Percentiles rank a stretch among this genome's conserved stretches.
phyloP scores from a whole-genome alignment of 2,888 invertebrate genomes.

The Eristalinus sepulchralis region DNA sequence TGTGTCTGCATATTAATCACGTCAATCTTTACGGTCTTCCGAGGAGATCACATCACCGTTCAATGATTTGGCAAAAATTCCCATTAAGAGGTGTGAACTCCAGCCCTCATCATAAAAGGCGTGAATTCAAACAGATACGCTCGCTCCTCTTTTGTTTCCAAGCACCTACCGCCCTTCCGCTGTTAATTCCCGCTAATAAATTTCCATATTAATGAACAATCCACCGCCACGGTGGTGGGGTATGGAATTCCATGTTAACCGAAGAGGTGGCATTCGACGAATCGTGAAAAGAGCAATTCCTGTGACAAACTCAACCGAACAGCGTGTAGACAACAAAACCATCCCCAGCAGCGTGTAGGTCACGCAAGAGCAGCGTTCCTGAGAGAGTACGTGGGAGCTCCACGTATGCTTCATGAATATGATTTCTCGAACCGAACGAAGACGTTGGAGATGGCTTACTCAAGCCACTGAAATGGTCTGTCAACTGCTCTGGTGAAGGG shows the following conservation, averaged over 20 bases:
- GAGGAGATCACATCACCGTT: neutral
- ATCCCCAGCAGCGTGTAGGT: neutral
- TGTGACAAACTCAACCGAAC: neutral
- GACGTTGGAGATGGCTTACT: neutral
- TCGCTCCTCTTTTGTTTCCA: neutral
- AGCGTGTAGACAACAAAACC: neutral
- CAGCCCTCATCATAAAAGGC: neutral
- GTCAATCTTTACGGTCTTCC: neutral
- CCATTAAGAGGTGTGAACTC: neutral
- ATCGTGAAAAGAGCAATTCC: neutral
- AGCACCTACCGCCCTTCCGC: neutral
- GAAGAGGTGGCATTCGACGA: neutral
- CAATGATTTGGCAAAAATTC: neutral
- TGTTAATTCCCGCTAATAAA: neutral
- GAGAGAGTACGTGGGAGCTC: neutral
- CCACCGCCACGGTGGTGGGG: neutral
- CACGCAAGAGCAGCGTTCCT: neutral
- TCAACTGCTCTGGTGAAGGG: neutral
- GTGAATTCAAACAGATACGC: neutral
- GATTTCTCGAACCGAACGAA: neutral
- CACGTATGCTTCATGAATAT: neutral
- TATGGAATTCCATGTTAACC: neutral
- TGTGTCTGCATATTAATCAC: neutral
- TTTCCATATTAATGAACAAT: neutral
- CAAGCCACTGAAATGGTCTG: neutral